These are phyloP conservation scores for Ctenomys sociabilis DNA, from an alignment of 2,113 vertebrate species.

Conservation along the genomic window DNA sequence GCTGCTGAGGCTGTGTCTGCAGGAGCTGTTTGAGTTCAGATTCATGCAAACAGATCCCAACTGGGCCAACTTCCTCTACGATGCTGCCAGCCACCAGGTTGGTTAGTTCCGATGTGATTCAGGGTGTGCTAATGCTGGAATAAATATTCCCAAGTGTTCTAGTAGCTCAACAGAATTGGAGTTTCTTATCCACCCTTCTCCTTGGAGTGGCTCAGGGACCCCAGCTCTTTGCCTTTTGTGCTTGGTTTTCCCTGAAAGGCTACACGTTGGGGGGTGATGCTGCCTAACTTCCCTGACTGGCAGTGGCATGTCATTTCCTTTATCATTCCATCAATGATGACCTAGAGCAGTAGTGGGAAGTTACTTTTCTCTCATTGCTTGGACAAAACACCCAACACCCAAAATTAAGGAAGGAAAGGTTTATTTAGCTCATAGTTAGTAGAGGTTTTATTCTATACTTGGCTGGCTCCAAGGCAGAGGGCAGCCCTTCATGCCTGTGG, in stretches of 20 bases:
- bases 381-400: too few relatives aligned
- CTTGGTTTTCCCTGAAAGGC: background rate
- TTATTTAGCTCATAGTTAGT: too few relatives aligned
- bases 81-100: slow-evolving; percentile 89
- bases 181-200: background rate
- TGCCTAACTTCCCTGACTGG: background rate
- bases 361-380: too few relatives aligned
- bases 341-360: background rate
- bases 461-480: too few relatives aligned
- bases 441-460: too few relatives aligned
- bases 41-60: slow-evolving; percentile 98
- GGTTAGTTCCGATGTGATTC: slow-evolving; percentile 29
- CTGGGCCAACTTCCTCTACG: slow-evolving; percentile 96
- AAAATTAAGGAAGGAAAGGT: too few relatives aligned
- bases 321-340: background rate
- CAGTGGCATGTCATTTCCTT: background rate
- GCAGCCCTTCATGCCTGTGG: too few relatives aligned
- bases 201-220: background rate
- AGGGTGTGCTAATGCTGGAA: background rate
- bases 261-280: background rate
- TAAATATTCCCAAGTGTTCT: background rate
- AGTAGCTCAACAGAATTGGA: background rate
- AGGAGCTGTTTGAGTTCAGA: slow-evolving; percentile 94
- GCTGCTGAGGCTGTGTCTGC: slow-evolving; percentile 92
- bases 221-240: background rate